Conservation (phyloP, 2,113 vertebrate species). For the Microcebus ravelobensis region DNA sequence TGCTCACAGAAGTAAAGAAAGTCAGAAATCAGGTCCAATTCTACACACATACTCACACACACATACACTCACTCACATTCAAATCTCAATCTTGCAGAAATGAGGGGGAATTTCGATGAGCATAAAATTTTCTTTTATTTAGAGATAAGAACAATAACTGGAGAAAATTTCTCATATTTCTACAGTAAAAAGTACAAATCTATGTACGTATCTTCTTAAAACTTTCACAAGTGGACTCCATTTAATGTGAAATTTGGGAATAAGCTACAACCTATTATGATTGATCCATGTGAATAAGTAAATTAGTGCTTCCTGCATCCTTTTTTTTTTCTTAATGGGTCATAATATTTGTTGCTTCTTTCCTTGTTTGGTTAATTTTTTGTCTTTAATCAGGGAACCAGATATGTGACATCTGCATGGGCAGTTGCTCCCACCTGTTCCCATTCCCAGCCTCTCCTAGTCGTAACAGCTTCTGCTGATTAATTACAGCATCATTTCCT, state of each 20-base stretch:
- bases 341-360: not conserved
- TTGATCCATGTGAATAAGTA: not conserved
- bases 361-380: not conserved
- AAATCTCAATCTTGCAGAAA: not conserved
- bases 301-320: not conserved
- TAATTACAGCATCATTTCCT: not conserved
- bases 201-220: not conserved
- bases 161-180: not conserved
- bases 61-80: not conserved
- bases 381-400: not conserved
- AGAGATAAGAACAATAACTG: not conserved
- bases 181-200: not conserved
- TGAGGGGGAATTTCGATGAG: not conserved
- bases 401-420: not conserved
- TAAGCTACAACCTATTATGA: not conserved
- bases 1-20: not conserved
- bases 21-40: not conserved
- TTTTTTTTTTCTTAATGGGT: not conserved
- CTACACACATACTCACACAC: not conserved
- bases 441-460: fast-evolving
- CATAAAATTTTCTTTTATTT: not conserved
- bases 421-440: not conserved
- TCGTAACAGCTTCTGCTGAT: not conserved
- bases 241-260: not conserved
- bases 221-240: not conserved